These are phyloP conservation scores for Ophiodon elongatus DNA, from an alignment of 2,113 vertebrate species.

Conservation along the genomic window DNA sequence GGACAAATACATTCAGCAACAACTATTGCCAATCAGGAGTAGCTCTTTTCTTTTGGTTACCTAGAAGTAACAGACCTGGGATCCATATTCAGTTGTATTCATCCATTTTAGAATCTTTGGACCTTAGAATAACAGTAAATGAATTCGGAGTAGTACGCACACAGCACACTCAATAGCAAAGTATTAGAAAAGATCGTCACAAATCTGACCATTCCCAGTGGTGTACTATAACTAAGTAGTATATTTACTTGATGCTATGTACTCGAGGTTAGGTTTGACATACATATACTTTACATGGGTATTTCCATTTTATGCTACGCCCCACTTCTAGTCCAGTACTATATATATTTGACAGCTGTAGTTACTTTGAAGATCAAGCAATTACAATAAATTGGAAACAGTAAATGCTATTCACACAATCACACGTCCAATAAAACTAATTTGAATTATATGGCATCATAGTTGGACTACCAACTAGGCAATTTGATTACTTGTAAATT, in stretches of 20 bases:
- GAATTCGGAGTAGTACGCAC: not conserved
- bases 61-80: not conserved
- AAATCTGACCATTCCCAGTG: not conserved
- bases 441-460: not conserved
- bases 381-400: not conserved
- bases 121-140: not conserved
- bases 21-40: not conserved
- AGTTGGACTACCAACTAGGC: not conserved
- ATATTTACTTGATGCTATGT: not conserved
- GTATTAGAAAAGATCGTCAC: not conserved
- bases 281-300: not conserved
- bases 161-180: not conserved
- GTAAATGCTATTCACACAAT: not conserved
- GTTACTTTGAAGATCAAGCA: not conserved
- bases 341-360: not conserved
- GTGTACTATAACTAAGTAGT: not conserved
- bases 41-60: not conserved
- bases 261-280: not conserved
- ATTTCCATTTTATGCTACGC: not conserved
- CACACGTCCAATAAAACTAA: not conserved
- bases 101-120: not conserved
- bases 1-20: not conserved
- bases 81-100: not conserved
- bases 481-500: not conserved
- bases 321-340: not conserved